Percentiles rank a stretch among this genome's conserved stretches.
phyloP scores from a whole-genome alignment of 92 coral and sea anemone species.

The Anthopleura xanthogrammica region DNA sequence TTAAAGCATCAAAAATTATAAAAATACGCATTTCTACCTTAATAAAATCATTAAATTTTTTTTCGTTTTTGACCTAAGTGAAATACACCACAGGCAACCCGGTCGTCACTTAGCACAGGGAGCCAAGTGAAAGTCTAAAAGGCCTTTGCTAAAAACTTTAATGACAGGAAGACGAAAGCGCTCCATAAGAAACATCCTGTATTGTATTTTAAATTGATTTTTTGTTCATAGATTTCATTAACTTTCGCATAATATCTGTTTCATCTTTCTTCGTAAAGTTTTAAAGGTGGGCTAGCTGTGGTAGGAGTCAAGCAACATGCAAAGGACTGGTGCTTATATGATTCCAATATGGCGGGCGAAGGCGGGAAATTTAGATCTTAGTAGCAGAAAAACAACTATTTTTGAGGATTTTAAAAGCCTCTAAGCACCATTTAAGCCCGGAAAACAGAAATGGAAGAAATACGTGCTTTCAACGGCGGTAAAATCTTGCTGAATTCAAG shows the following conservation, averaged over 20 bases:
- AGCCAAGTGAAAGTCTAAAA: too few species aligned
- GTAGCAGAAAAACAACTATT: background rate
- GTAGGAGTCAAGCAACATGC: background rate
- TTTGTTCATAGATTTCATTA: too few species aligned
- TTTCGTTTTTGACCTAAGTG: background rate
- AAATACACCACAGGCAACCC: background rate
- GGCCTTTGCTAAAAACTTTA: too few species aligned
- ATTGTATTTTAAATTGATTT: too few species aligned
- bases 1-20: background rate
- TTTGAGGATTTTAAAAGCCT: background rate
- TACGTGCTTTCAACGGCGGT: background rate
- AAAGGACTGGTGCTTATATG: background rate
- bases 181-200: too few species aligned
- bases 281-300: background rate
- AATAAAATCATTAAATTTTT: background rate
- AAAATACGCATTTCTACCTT: background rate
- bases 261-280: background rate
- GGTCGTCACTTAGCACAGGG: too few species aligned
- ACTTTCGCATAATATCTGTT: too few species aligned
- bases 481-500: background rate
- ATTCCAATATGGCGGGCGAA: conserved; percentile 18
- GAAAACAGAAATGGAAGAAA: background rate
- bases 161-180: too few species aligned
- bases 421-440: background rate
- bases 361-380: conserved; percentile 33